Conservation (phyloP, 2,888 invertebrate genomes). For the Pachydiplax longipennis region DNA sequence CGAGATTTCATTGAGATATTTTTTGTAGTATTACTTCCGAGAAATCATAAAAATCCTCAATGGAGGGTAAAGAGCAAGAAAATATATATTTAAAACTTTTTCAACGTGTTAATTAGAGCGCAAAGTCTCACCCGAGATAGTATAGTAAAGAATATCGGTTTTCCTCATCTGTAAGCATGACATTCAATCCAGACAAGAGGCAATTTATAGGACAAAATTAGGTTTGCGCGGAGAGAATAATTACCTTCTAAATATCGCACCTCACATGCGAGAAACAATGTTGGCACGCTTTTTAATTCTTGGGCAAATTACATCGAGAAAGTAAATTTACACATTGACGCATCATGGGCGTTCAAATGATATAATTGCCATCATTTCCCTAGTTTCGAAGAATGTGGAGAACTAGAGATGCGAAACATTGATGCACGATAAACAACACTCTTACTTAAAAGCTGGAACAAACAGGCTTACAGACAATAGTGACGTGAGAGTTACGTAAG, state of each 20-base stretch:
- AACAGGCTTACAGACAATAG: no score
- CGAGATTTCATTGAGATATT: not conserved
- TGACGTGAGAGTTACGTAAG: no score
- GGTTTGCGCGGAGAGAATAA: not conserved
- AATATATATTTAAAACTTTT: not conserved
- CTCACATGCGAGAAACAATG: no score
- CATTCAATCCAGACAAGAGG: not conserved
- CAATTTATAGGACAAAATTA: not conserved
- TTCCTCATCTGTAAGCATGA: not conserved
- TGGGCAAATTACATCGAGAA: no score
- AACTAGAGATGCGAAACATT: no score
- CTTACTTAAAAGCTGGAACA: no score
- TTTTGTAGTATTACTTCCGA: not conserved
- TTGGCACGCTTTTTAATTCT: no score
- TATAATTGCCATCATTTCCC: no score
- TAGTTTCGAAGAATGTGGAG: no score
- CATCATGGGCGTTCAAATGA: no score
- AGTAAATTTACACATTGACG: no score
- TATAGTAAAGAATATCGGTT: not conserved
- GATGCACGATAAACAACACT: no score
- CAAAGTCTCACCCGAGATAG: not conserved
- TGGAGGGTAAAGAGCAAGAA: not conserved
- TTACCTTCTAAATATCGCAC: not conserved
- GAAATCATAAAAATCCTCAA: not conserved
- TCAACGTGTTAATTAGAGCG: not conserved